Base-by-base conservation (phyloP, 2,113 vertebrate species). In the Zootoca vivipara region DNA sequence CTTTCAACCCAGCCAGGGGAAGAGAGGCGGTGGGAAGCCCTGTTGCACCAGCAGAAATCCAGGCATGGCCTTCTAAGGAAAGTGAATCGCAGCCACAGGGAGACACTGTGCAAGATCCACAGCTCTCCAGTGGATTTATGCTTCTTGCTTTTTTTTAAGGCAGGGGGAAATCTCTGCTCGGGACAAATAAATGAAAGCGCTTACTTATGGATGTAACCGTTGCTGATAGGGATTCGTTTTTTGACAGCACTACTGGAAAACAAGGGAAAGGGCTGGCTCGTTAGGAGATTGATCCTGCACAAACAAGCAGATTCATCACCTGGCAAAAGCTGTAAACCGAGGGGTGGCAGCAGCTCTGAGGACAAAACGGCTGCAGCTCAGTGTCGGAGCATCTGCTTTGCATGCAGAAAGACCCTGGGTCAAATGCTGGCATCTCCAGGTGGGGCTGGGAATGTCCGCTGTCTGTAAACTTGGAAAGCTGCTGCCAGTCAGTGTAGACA, bases 281-380 rank as follows among this genome's bases (percentile, higher is more conserved):
- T 82, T 83, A 83, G 22, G 82, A 72, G 67, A 83, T 33, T 46
- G 42, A 72, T 84, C 42, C 26, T 84, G 67, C n/a, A 84, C 18
- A 22, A 72, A 13, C 42, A 72, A 70, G 13, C 82, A 70, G 40
- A 46, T 7, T 72, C 64, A 42, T 65, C 38, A 18, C 64, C 2
- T 4, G 26, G 5, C 15, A 42, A 69, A 2, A 26, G 52, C 30
- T 10, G 35, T 26, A 80, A 28, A 52, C 28, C 70, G 28, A 28
- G 75, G 7, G 33, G 16, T n/a, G n/a, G 62, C 35, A 81, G 8
- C 56, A 40, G 20, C 35, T 65, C 16, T 35, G 30, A 65, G 20
- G 40, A 8, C 38, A 69, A 26, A 24, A 69, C 2, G 26, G 58
- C 58, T 18, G 16, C 58, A 62, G 58, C 58, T 62, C 58, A 62